phyloP scores from a whole-genome alignment of 2,888 invertebrate genomes.

The Drosophila putrida region DNA sequence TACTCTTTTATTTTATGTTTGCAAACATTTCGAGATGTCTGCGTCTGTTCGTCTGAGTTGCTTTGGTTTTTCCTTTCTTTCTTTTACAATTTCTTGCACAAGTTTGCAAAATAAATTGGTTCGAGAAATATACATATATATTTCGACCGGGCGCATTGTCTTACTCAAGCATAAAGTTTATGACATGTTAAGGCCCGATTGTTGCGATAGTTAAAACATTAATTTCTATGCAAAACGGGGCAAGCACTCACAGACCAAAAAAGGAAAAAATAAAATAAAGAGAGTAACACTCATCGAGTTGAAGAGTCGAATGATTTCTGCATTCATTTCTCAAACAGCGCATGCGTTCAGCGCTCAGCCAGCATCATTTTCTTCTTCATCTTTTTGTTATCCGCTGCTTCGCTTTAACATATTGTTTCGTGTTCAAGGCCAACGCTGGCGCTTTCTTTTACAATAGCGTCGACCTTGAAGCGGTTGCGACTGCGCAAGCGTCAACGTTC shows the following conservation, averaged over 20 bases:
- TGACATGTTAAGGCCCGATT: conserved; percentile 44
- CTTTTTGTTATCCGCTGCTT: conserved; percentile 20
- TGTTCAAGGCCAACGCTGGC: conserved; percentile 78
- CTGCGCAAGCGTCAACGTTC: conserved; percentile 71
- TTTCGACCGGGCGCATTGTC: conserved; percentile 56
- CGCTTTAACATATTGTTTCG: conserved; percentile 65
- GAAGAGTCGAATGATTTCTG: conserved; percentile 44
- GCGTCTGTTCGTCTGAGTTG: conserved; percentile 22
- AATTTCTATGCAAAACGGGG: conserved; percentile 60
- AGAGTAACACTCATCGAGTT: conserved; percentile 28
- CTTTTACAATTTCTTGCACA: conserved; percentile 57
- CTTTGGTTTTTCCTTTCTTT: conserved; percentile 30
- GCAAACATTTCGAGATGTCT: conserved; percentile 59
- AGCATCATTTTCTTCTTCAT: conserved; percentile 9
- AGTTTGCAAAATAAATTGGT: conserved; percentile 68
- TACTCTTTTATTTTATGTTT: conserved; percentile 17
- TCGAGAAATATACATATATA: conserved; percentile 17
- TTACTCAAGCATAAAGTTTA: conserved; percentile 78
- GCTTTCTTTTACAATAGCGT: conserved; percentile 81
- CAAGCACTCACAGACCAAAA: conserved; percentile 27
- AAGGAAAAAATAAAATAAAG: conserved; percentile 1
- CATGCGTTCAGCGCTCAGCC: conserved; percentile 8
- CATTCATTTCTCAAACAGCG: conserved; percentile 34
- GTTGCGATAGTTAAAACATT: conserved; percentile 60
- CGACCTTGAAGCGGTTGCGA: conserved; percentile 76